Evolutionary conservation across 64 coral and sea anemone genomes (phyloP).

Genomic region (Acropora tenuis): DNA sequence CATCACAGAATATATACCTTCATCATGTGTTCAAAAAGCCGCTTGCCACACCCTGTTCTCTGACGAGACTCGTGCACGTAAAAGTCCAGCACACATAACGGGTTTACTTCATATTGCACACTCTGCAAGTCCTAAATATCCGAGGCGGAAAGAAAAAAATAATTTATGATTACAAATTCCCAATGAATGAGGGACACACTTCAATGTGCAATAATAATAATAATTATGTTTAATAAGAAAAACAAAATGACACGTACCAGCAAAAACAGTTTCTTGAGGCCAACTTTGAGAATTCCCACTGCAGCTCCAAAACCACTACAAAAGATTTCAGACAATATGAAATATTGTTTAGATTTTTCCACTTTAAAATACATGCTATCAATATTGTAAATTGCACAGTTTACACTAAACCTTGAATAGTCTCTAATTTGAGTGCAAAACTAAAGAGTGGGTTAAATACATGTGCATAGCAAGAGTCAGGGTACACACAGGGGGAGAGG

Average conservation of each 20-base stretch:
- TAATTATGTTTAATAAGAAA: no score
- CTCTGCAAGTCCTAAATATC: conserved; percentile 76
- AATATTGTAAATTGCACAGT: no score
- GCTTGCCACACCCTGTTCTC: conserved; percentile 90
- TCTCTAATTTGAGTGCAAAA: no score
- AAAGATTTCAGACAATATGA: neutral
- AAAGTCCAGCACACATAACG: conserved; percentile 96
- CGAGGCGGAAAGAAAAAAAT: neutral
- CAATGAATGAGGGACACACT: no score
- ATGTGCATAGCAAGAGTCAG: no score
- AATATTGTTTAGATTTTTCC: no score
- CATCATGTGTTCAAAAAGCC: conserved; percentile 88
- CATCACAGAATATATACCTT: conserved; percentile 53
- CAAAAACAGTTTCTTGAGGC: conserved; percentile 93
- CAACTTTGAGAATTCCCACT: conserved; percentile 95
- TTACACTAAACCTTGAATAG: no score
- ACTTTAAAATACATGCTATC: no score
- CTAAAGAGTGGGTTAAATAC: no score
- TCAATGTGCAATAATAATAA: no score
- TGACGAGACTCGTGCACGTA: conserved; percentile 93
- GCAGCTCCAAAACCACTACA: conserved; percentile 83
- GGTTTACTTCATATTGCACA: conserved; percentile 93
- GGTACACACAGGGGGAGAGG: no score
- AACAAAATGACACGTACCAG: no score
- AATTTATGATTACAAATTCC: neutral